Base-by-base conservation (phyloP, 2,888 invertebrate genomes). In the Ennomos erosarius region DNA sequence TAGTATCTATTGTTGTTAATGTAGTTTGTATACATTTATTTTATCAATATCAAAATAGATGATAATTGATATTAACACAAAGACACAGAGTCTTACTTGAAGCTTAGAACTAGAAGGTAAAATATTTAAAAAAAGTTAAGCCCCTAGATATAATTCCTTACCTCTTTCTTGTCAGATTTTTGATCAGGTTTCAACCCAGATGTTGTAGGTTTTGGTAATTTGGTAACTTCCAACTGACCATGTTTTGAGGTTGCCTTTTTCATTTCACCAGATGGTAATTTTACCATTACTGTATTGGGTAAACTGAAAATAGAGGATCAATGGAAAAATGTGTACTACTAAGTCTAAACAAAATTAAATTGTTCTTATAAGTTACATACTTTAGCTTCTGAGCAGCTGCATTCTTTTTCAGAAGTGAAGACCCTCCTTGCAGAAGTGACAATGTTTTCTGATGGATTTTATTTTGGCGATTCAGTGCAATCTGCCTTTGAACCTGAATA, bases 391-490 rank as follows among this genome's bases (percentile, higher is more conserved):
- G 89, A 35, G 84, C 86, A 45, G 87, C 71, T 10, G 75, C 74
- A 53, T 85, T 79, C 69, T 92, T 92, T 76, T 93, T 93, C 57
- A 93, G 78, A 64, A 93, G 69, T 33, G 93, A 93, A 42, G 93
- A 92, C 64, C 95, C 95, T 54, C 96, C 96, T 90, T 96, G 96
- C 54, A 96, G 85, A 45, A 96, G 82, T 42, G 96, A 95, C 69
- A 96, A 89, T 43, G 96, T 96, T 74, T 95, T 94, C 66, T 91
- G 90, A 78, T 96, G 96, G 67, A 95, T 95, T 81, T 95, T 95
- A 70, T 94, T 94, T 78, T 95, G 95, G 56, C 95, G 88, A 80
- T 95, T 96, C 51, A 96, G 93, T 37, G 95, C 95, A 69, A 96
- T 96, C 82, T 97, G 96, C 70, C 96, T 93, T 84, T 97, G 96